These are phyloP conservation scores for Cepphus grylle DNA, from an alignment of 2,113 vertebrate genomes.

Conservation along the genomic window DNA sequence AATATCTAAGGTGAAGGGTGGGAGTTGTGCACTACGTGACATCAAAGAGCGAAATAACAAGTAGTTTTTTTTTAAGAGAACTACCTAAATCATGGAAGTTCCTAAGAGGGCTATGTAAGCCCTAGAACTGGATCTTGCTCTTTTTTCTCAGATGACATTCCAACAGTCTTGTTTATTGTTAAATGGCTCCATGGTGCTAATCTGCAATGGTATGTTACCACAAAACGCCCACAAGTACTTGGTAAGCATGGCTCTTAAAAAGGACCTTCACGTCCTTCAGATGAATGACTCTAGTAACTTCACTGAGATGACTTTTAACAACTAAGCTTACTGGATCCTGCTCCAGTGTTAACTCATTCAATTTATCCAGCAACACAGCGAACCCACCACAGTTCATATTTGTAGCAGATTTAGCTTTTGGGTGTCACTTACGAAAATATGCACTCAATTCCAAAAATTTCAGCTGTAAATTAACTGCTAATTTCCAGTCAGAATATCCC, in stretches of 20 bases:
- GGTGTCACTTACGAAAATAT: neutral
- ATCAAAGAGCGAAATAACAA: neutral
- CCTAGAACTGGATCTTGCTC: neutral
- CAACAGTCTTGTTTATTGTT: neutral
- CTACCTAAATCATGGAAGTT: neutral
- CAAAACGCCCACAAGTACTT: neutral
- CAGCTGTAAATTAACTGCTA: neutral
- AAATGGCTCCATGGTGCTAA: neutral
- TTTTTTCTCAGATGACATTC: neutral
- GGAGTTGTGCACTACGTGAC: fast-evolving
- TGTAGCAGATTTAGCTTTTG: neutral
- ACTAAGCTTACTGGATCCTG: neutral
- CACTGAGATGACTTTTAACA: neutral
- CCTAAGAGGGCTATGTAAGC: neutral
- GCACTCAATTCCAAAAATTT: neutral
- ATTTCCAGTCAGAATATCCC: neutral
- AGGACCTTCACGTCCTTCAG: neutral
- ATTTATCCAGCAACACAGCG: neutral
- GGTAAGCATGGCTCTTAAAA: neutral
- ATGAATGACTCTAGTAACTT: neutral
- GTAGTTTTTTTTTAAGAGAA: neutral
- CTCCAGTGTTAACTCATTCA: neutral
- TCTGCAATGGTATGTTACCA: neutral
- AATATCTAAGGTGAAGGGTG: neutral
- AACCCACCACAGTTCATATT: neutral